Conservation (phyloP, 2,113 vertebrate species). For the Lampris megalopsis region DNA sequence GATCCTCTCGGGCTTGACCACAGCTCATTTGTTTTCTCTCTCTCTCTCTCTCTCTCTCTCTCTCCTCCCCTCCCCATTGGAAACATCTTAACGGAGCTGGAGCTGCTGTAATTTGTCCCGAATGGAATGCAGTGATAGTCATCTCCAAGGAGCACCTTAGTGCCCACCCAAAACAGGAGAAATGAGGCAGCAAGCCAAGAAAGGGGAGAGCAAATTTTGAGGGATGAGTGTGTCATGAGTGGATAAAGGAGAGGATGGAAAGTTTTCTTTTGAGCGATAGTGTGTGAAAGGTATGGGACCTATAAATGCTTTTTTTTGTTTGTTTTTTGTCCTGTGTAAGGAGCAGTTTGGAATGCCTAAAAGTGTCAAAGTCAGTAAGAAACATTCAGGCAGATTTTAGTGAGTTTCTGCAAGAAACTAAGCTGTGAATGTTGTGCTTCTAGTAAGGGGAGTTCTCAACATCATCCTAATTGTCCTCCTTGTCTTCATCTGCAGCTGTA, state of each 20-base stretch:
- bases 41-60: constrained; percentile 8
- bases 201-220: constrained; percentile 50
- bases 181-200: constrained; percentile 57
- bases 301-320: background rate
- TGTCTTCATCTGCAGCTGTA: too few relatives aligned
- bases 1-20: constrained; percentile 9
- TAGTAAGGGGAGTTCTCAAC: too few relatives aligned
- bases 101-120: constrained; percentile 44
- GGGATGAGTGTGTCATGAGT: constrained; percentile 43
- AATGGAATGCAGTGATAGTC: constrained; percentile 54
- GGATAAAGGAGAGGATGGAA: constrained; percentile 15
- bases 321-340: background rate
- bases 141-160: constrained; percentile 32
- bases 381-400: constrained; percentile 1
- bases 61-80: constrained; percentile 8
- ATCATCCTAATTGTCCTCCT: too few relatives aligned
- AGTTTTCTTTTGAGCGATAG: background rate
- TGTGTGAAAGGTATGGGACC: background rate
- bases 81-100: constrained; percentile 5
- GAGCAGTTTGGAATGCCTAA: background rate
- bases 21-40: background rate
- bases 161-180: constrained; percentile 45
- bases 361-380: constrained; percentile 1
- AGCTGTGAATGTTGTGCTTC: background rate
- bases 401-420: background rate